These are phyloP conservation scores for Bombus pyrosoma DNA, from an alignment of 1,140 invertebrate genomes.

Conservation along the genomic window DNA sequence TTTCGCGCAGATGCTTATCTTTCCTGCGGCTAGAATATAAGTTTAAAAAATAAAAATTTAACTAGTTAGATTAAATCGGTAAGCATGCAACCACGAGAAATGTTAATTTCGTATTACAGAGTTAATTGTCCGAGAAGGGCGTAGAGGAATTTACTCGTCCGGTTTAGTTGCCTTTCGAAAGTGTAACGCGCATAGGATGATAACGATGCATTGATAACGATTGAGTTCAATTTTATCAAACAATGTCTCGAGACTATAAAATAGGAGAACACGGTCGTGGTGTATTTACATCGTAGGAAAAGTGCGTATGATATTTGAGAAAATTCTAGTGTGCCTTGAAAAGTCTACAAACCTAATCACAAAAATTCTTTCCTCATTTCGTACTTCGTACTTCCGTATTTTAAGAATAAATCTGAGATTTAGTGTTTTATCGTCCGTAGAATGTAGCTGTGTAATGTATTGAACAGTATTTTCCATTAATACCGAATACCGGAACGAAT, in stretches of 20 bases:
- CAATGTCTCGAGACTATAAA: conserved; percentile 16
- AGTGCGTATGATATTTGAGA: neutral
- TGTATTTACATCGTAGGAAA: conserved; percentile 22
- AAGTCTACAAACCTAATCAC: too few species aligned
- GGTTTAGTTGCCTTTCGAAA: conserved; percentile 7
- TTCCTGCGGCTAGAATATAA: too few species aligned
- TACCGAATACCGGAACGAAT: too few species aligned
- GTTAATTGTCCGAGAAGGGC: neutral
- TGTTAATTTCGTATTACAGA: neutral
- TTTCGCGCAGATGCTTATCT: too few species aligned
- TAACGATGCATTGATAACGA: conserved; percentile 25
- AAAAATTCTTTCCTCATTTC: neutral
- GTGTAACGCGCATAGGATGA: conserved; percentile 18
- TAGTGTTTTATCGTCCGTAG: neutral
- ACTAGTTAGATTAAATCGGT: too few species aligned
- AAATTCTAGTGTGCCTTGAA: neutral
- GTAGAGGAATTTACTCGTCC: neutral
- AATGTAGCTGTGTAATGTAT: too few species aligned
- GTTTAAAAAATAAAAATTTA: too few species aligned
- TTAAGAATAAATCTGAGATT: neutral
- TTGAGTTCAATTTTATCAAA: conserved; percentile 37
- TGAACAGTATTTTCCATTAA: too few species aligned
- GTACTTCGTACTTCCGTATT: neutral
- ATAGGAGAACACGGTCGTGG: neutral
- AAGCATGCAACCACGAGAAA: neutral